Percentiles rank a stretch among this genome's conserved stretches.
phyloP scores from a whole-genome alignment of 23 tunicate genomes.

The Oikopleura albicans region DNA sequence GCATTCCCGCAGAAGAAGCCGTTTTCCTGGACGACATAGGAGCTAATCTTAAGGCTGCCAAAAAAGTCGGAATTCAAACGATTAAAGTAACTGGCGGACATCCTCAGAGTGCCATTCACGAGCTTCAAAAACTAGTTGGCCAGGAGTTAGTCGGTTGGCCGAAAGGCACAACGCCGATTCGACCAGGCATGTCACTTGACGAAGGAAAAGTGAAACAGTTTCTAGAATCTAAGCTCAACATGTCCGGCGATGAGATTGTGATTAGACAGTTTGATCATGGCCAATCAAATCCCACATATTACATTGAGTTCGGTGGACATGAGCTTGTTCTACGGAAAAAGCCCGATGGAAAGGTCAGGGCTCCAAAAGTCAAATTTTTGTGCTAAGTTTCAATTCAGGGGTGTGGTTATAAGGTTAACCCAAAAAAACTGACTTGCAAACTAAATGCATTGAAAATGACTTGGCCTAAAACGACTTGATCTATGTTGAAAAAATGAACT shows the following conservation, averaged over 20 bases:
- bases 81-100: conserved; percentile 65
- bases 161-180: background rate
- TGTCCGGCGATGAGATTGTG: conserved; percentile 22
- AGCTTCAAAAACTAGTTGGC: conserved; percentile 34
- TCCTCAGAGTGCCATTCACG: conserved; percentile 36
- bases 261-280: conserved; percentile 69
- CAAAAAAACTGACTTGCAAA: too few species aligned
- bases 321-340: conserved; percentile 65
- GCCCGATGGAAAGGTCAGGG: conserved; percentile 75
- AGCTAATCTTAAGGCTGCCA: conserved; percentile 50
- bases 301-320: conserved; percentile 48
- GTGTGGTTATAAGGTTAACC: too few species aligned
- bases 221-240: conserved; percentile 25
- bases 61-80: conserved; percentile 43
- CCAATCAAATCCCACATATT: conserved; percentile 89
- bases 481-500: too few species aligned
- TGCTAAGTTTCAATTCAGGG: too few species aligned
- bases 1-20: conserved; percentile 40
- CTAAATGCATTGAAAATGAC: too few species aligned
- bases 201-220: background rate
- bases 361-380: too few species aligned
- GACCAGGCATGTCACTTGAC: background rate
- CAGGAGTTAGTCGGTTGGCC: background rate
- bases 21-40: conserved; percentile 79
- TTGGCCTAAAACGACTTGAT: too few species aligned